These are phyloP conservation scores for Chlorops oryzae DNA, from an alignment of 1,140 invertebrate genomes.

Conservation along the genomic window DNA sequence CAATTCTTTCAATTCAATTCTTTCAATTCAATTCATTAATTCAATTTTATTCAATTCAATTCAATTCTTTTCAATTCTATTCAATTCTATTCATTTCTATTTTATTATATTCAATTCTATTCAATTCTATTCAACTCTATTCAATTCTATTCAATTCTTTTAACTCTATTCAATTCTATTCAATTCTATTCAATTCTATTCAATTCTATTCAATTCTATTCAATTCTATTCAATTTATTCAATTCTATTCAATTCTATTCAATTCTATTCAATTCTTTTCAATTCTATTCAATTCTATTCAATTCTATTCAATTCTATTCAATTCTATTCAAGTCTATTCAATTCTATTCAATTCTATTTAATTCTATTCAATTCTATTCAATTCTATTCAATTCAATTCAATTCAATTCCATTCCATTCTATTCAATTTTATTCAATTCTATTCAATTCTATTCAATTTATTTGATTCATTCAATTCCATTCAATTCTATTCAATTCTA, in stretches of 20 bases:
- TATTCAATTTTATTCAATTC: too few relatives aligned
- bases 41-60: background rate
- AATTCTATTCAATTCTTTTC: background rate
- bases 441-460: background rate
- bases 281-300: background rate
- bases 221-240: background rate
- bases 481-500: too few relatives aligned
- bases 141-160: background rate
- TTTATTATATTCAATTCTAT: too few relatives aligned
- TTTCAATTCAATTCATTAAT: too few relatives aligned
- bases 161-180: too few relatives aligned
- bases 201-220: background rate
- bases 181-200: background rate
- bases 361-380: background rate
- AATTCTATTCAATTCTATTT: too few relatives aligned
- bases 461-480: too few relatives aligned
- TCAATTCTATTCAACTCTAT: background rate
- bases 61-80: background rate
- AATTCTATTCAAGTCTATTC: too few relatives aligned
- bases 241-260: background rate
- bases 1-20: too few relatives aligned
- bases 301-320: background rate
- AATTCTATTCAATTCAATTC: background rate
- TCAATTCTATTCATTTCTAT: background rate
- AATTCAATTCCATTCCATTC: too few relatives aligned